A percentile compares a stretch with the other conserved stretches of the same genome.
Evolutionary conservation across 2,888 invertebrate species (phyloP).

Genomic region (Dermolepida albohirtum): DNA sequence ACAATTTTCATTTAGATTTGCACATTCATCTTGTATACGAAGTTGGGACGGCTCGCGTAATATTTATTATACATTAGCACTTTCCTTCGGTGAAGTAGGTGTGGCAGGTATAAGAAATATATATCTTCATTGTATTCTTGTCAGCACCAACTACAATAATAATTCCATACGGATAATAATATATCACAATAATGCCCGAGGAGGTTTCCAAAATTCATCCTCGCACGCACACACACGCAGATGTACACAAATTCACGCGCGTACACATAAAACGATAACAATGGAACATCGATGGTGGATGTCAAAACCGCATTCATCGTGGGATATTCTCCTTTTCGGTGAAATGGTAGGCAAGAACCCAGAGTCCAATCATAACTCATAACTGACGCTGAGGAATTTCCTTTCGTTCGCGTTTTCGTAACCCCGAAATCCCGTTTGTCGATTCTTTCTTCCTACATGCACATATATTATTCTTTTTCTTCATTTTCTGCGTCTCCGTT

Average conservation of each 20-base stretch:
- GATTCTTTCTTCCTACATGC: slow-evolving; percentile 8
- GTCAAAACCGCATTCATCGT: slow-evolving; percentile 34
- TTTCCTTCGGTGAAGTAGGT: slow-evolving; percentile 20
- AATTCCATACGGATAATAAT: slow-evolving; percentile 48
- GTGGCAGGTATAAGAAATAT: slow-evolving; percentile 46
- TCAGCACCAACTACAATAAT: slow-evolving; percentile 45
- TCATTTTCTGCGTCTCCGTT: not conserved
- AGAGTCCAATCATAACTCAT: slow-evolving; percentile 28
- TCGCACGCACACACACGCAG: not conserved
- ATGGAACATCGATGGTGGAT: slow-evolving; percentile 30
- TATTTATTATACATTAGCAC: slow-evolving; percentile 35
- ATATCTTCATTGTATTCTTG: slow-evolving; percentile 50
- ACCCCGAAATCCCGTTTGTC: slow-evolving; percentile 11
- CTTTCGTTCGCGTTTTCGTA: slow-evolving; percentile 23
- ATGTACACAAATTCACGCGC: not conserved
- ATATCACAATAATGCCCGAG: slow-evolving; percentile 45
- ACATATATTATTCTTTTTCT: not conserved
- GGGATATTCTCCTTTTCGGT: slow-evolving; percentile 9
- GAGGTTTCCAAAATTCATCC: slow-evolving; percentile 31
- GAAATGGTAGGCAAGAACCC: slow-evolving; percentile 10
- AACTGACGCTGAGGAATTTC: slow-evolving; percentile 34
- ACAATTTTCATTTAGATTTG: slow-evolving; percentile 23
- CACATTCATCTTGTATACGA: slow-evolving; percentile 29
- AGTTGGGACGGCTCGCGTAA: slow-evolving; percentile 12
- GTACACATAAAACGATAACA: slow-evolving; percentile 24